Conservation (phyloP, 2,113 vertebrate species). For the Dendrocopos noguchii region DNA sequence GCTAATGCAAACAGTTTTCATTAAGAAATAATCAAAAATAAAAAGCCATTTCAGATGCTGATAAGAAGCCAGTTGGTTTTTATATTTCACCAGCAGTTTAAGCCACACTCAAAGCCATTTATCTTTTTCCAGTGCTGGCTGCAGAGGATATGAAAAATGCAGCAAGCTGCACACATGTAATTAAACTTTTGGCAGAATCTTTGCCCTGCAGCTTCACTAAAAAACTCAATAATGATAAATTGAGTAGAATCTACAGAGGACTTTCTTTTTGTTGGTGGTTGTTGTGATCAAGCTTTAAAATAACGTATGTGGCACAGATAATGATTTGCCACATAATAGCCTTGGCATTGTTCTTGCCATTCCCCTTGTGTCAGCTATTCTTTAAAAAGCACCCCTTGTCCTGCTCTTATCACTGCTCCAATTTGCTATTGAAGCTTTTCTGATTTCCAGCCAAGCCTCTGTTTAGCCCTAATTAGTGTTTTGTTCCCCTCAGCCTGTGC, state of each 20-base stretch:
- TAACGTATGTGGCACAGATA: neutral
- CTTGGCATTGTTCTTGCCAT: neutral
- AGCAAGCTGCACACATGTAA: conserved; percentile 39
- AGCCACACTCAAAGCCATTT: neutral
- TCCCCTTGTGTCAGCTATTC: neutral
- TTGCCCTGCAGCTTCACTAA: conserved; percentile 59
- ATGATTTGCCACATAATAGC: conserved; percentile 34
- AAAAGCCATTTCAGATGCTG: conserved; percentile 48
- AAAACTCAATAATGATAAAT: conserved; percentile 71
- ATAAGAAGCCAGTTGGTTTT: neutral
- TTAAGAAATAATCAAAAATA: conserved; percentile 63
- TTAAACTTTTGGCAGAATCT: conserved; percentile 67
- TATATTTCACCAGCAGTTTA: neutral
- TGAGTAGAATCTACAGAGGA: conserved; percentile 40
- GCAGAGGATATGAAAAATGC: conserved; percentile 52
- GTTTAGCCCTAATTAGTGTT: neutral
- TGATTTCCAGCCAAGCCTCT: neutral
- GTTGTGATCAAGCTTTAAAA: conserved; percentile 40
- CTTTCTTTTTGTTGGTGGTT: neutral
- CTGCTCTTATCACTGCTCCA: neutral
- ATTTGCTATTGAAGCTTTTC: conserved; percentile 21
- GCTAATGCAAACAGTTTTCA: conserved; percentile 53
- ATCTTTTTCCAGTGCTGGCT: conserved; percentile 33
- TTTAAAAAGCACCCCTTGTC: neutral
- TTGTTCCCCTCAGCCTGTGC: neutral